These are phyloP conservation scores for Nanorana parkeri DNA, from an alignment of 2,113 vertebrate genomes.

Conservation along the genomic window DNA sequence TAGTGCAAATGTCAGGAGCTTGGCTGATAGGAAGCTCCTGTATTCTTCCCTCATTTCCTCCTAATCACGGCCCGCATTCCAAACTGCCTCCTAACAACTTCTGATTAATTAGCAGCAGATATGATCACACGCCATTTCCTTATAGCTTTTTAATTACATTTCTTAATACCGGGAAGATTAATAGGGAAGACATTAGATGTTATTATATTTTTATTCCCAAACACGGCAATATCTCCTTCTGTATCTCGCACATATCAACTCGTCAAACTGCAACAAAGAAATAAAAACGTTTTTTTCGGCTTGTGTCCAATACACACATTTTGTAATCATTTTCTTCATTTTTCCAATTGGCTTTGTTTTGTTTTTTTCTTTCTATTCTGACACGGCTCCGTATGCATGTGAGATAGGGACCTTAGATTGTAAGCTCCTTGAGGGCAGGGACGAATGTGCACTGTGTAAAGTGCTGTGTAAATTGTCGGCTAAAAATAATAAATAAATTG, in stretches of 20 bases:
- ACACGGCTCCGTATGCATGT: too few relatives aligned
- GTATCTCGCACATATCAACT: background rate
- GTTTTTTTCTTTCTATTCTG: too few relatives aligned
- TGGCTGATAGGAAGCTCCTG: background rate
- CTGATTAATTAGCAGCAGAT: constrained; percentile 25
- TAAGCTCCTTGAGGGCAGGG: too few relatives aligned
- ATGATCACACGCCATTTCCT: background rate
- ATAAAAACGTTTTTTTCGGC: background rate
- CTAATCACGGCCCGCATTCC: background rate
- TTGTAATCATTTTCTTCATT: too few relatives aligned
- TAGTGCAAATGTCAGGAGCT: too few relatives aligned
- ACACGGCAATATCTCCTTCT: background rate
- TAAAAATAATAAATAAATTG: too few relatives aligned
- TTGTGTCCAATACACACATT: background rate
- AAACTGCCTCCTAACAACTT: background rate
- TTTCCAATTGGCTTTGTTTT: too few relatives aligned
- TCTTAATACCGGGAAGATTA: constrained; percentile 3
- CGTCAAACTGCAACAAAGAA: background rate
- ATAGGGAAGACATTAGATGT: background rate
- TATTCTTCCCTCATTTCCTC: background rate
- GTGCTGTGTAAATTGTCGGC: too few relatives aligned
- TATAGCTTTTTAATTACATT: constrained; percentile 19
- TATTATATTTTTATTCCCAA: background rate
- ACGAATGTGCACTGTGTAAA: too few relatives aligned
- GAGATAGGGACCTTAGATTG: too few relatives aligned